A percentile compares a stretch with the other conserved stretches of the same genome.
Evolutionary conservation across 1,140 invertebrate species (phyloP).

Genomic region (Penaeus indicus): DNA sequence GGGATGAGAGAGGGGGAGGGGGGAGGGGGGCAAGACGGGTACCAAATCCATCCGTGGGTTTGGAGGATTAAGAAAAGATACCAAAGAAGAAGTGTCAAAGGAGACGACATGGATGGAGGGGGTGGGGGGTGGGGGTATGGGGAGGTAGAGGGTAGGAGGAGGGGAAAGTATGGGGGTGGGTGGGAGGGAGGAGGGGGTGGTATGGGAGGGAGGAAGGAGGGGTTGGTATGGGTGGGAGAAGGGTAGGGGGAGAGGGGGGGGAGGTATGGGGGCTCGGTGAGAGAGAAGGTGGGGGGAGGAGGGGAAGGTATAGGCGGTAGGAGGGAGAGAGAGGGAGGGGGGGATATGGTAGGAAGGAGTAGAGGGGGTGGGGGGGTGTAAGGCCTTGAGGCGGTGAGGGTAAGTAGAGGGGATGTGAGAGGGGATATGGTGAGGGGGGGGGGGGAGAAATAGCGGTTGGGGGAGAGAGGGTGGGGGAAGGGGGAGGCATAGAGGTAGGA

Average conservation of each 20-base stretch:
- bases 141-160: too few species aligned
- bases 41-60: too few species aligned
- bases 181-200: background rate
- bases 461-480: background rate
- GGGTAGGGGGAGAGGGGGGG: too few species aligned
- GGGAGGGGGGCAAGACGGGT: background rate
- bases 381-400: background rate
- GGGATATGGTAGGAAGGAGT: background rate
- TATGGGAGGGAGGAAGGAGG: background rate
- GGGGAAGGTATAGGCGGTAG: background rate
- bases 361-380: background rate
- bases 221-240: background rate
- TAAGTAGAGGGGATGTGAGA: too few species aligned
- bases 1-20: background rate
- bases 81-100: too few species aligned
- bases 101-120: too few species aligned
- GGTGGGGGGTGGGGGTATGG: too few species aligned
- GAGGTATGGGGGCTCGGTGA: too few species aligned
- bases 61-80: too few species aligned
- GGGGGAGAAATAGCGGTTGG: background rate
- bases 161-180: too few species aligned
- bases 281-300: too few species aligned
- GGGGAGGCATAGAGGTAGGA: too few species aligned
- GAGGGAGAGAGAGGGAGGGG: background rate
- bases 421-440: background rate